phyloP scores from a whole-genome alignment of 30 jellyfish, hydroid and myxozoan species.

The Sanderia malayensis region DNA sequence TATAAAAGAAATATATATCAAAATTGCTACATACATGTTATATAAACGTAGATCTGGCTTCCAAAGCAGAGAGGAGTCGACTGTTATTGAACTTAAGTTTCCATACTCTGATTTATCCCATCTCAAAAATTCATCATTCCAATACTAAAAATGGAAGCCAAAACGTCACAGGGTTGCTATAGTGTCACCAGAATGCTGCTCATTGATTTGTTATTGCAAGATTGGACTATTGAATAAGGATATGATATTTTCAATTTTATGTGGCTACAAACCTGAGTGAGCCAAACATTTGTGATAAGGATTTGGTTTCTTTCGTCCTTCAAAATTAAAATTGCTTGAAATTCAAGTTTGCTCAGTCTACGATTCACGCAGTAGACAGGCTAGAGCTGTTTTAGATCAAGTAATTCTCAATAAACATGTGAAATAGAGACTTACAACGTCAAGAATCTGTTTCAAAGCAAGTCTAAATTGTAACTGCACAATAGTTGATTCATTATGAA shows the following conservation, averaged over 20 bases:
- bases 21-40: conserved; percentile 58
- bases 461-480: conserved; percentile 69
- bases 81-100: conserved; percentile 36
- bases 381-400: no score
- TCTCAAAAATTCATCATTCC: conserved; percentile 70
- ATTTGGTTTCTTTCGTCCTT: conserved; percentile 81
- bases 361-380: no score
- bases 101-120: conserved; percentile 71
- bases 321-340: not conserved
- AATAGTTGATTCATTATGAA: conserved; percentile 25
- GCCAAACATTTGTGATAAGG: conserved; percentile 72
- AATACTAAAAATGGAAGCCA: no score
- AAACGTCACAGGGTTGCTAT: no score
- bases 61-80: conserved; percentile 76
- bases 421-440: conserved; percentile 69
- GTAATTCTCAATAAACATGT: no score
- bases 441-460: conserved; percentile 77
- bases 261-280: no score
- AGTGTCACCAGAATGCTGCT: no score
- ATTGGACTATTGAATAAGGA: no score
- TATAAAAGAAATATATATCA: no score
- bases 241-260: no score
- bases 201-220: no score
- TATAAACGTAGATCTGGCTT: conserved; percentile 81
- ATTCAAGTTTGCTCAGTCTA: no score